Percentiles rank a stretch among this genome's conserved stretches.
Evolutionary conservation across 2,113 vertebrate species (phyloP).

Genomic region (Phalacrocorax carbo): DNA sequence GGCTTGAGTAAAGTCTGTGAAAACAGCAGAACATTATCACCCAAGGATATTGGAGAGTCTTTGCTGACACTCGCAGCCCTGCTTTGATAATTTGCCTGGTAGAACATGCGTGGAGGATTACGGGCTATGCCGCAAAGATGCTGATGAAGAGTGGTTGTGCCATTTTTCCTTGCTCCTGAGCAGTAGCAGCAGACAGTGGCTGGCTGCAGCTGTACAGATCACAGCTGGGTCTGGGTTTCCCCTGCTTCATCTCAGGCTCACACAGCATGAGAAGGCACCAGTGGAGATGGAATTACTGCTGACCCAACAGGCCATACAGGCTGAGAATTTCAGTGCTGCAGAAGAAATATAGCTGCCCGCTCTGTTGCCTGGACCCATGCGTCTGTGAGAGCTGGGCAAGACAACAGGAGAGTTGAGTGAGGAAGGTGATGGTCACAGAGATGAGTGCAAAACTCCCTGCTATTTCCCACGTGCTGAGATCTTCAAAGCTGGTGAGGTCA

Average conservation of each 20-base stretch:
- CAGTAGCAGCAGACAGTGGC: not conserved
- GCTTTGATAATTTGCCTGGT: conserved; percentile 21
- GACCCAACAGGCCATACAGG: not conserved
- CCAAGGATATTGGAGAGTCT: not conserved
- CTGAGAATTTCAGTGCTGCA: not conserved
- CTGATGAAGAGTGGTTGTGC: not conserved
- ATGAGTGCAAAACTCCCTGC: not conserved
- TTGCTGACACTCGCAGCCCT: not conserved
- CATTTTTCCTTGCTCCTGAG: not conserved
- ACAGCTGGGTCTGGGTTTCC: not conserved
- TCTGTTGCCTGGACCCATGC: not conserved
- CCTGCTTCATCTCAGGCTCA: not conserved
- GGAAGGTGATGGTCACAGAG: not conserved
- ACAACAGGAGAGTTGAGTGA: not conserved
- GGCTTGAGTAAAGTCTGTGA: not conserved
- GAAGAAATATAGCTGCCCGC: not conserved
- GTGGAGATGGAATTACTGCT: not conserved
- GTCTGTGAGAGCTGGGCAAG: not conserved
- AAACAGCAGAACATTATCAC: not conserved
- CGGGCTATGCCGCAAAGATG: not conserved
- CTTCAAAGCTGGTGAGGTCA: not conserved
- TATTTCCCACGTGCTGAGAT: not conserved
- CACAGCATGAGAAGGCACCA: not conserved
- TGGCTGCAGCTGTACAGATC: not conserved
- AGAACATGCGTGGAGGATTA: not conserved